Evolutionary conservation across 2,888 invertebrate genomes (phyloP).

Genomic region (Lysandra coridon): DNA sequence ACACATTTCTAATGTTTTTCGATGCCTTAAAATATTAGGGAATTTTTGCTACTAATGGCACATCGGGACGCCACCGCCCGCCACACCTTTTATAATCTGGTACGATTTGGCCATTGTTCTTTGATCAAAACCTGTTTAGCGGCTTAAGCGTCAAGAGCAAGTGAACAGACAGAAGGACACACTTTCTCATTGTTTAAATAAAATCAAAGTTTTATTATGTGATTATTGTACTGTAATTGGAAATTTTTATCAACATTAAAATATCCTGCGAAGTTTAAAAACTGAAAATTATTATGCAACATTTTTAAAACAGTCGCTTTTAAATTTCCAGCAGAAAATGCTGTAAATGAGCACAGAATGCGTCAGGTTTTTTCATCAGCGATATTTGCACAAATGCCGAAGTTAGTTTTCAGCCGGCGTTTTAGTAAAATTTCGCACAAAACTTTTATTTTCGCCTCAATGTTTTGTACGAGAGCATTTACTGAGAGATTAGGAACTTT

Average conservation of each 20-base stretch:
- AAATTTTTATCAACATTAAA: background rate
- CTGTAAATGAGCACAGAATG: background rate
- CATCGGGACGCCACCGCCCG: no score
- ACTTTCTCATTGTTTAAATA: background rate
- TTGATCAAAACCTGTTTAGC: no score
- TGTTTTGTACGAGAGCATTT: background rate
- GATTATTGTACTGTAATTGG: background rate
- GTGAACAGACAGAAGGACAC: background rate
- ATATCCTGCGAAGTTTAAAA: background rate
- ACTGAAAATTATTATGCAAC: background rate
- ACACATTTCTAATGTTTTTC: no score
- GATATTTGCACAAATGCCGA: background rate
- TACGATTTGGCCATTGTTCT: no score
- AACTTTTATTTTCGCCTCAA: background rate
- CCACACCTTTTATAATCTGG: no score
- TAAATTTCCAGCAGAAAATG: background rate
- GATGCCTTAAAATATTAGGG: no score
- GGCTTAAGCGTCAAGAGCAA: no score
- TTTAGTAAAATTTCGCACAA: background rate
- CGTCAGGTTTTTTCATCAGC: background rate
- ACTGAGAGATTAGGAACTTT: background rate
- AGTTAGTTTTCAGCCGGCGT: constrained; percentile 6
- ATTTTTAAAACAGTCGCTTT: background rate
- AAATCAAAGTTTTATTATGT: background rate
- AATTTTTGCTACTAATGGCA: no score